These are phyloP conservation scores for Prosopocoilus inquinatus DNA, from an alignment of 2,888 invertebrate genomes.

Conservation along the genomic window DNA sequence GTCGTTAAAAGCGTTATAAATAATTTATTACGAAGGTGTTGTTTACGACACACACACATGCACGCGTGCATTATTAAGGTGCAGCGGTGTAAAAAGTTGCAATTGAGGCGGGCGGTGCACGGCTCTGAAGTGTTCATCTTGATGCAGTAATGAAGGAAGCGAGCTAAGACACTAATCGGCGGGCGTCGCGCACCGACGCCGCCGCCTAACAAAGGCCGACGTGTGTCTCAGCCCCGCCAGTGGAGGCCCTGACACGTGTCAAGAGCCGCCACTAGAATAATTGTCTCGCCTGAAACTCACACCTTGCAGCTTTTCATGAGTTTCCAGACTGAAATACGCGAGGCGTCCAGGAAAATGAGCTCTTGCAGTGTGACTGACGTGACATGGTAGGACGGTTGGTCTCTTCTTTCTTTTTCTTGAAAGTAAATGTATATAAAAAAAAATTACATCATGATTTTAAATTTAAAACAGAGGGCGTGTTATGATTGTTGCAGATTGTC, in stretches of 20 bases:
- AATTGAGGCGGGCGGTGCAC: background rate
- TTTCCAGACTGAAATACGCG: constrained; percentile 13
- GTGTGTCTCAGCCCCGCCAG: background rate
- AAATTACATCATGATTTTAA: too few species aligned
- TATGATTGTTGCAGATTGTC: too few species aligned
- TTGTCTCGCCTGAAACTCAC: constrained; percentile 22
- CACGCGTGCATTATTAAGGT: too few species aligned
- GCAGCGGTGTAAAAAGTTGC: background rate
- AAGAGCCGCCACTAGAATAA: constrained; percentile 21
- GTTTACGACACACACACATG: too few species aligned
- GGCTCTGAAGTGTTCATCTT: constrained; percentile 2
- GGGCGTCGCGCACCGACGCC: background rate
- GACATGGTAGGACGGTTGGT: too few species aligned
- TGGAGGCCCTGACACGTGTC: constrained; percentile 21
- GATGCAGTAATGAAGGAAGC: constrained; percentile 1
- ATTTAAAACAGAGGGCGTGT: too few species aligned
- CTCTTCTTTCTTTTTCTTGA: too few species aligned
- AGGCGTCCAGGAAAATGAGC: constrained; percentile 2
- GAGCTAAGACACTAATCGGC: constrained; percentile 1
- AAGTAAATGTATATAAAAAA: too few species aligned
- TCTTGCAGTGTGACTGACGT: too few species aligned
- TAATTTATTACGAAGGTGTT: too few species aligned
- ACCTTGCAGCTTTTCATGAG: constrained; percentile 23
- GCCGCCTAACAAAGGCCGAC: background rate
- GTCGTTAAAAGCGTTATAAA: too few species aligned